Percentiles rank a stretch among this genome's conserved stretches.
These are phyloP conservation scores for Eupristina koningsbergeri DNA, from an alignment of 1,140 invertebrate genomes.

Conservation along the genomic window DNA sequence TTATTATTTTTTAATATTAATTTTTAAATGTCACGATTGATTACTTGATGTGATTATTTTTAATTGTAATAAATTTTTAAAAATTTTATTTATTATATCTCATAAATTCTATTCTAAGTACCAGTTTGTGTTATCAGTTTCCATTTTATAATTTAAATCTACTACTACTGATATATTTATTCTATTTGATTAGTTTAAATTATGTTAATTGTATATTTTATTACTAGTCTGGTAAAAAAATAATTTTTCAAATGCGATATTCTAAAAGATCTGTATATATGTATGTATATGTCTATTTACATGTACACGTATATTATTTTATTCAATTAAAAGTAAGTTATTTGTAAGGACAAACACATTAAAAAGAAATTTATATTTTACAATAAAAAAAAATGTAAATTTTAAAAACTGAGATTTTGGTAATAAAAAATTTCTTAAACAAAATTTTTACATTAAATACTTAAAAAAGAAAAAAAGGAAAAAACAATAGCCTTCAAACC, in stretches of 20 bases:
- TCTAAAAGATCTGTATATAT: not conserved
- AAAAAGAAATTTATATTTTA: too few species aligned
- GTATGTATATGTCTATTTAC: not conserved
- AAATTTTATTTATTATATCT: not conserved
- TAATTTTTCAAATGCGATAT: constrained; percentile 5
- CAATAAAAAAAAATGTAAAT: too few species aligned
- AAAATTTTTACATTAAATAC: too few species aligned
- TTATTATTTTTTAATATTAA: too few species aligned
- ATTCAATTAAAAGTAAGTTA: too few species aligned
- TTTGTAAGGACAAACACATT: too few species aligned
- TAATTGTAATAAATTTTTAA: not conserved
- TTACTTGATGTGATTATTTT: too few species aligned
- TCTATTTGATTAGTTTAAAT: constrained; percentile 8
- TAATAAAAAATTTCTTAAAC: too few species aligned
- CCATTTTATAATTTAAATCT: not conserved
- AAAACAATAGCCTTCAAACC: too few species aligned
- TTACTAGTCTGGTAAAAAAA: constrained; percentile 27
- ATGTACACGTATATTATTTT: too few species aligned
- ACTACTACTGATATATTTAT: not conserved
- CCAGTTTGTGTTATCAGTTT: not conserved
- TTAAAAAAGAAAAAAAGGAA: too few species aligned
- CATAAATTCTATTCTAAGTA: not conserved
- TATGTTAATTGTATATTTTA: constrained; percentile 27
- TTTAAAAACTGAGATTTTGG: too few species aligned
- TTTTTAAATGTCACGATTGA: not conserved